Evolutionary conservation across 2,113 vertebrate species (phyloP).

Genomic region (Colaptes auratus): DNA sequence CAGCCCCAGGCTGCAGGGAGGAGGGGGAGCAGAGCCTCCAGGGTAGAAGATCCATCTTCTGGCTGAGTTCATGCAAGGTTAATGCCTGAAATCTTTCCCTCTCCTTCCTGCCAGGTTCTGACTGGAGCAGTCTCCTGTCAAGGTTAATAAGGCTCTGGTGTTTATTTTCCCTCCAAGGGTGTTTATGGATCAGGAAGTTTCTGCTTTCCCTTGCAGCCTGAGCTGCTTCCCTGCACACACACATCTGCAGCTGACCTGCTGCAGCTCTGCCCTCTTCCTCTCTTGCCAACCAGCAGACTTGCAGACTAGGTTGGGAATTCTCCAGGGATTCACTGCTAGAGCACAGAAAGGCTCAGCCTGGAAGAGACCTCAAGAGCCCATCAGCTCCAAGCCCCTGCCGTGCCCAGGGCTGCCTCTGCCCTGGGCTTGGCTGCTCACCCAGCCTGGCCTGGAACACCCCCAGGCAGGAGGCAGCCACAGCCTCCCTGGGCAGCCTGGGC

Average conservation of each 20-base stretch:
- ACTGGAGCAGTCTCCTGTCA: neutral
- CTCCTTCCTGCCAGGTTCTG: neutral
- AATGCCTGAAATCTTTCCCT: conserved; percentile 7
- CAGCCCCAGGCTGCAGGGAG: neutral
- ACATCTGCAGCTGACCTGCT: neutral
- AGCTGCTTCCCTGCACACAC: neutral
- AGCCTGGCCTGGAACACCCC: too few relatives aligned
- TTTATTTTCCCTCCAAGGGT: neutral
- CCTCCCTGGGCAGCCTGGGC: too few relatives aligned
- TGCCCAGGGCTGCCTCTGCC: too few relatives aligned
- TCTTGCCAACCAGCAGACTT: neutral
- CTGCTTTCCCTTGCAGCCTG: neutral
- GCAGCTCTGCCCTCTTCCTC: neutral
- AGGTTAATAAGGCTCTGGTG: neutral
- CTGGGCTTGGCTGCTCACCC: too few relatives aligned
- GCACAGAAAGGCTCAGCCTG: too few relatives aligned
- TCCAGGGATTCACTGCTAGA: neutral
- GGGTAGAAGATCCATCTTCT: conserved; percentile 1
- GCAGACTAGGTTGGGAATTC: neutral
- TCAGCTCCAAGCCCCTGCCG: too few relatives aligned
- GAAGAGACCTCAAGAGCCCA: too few relatives aligned
- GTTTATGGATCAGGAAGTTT: neutral
- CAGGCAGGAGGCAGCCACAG: too few relatives aligned
- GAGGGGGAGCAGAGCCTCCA: neutral
- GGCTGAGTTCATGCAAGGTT: conserved; percentile 51